phyloP scores from a whole-genome alignment of 2,888 invertebrate species.

The Aphodius sticticus region DNA sequence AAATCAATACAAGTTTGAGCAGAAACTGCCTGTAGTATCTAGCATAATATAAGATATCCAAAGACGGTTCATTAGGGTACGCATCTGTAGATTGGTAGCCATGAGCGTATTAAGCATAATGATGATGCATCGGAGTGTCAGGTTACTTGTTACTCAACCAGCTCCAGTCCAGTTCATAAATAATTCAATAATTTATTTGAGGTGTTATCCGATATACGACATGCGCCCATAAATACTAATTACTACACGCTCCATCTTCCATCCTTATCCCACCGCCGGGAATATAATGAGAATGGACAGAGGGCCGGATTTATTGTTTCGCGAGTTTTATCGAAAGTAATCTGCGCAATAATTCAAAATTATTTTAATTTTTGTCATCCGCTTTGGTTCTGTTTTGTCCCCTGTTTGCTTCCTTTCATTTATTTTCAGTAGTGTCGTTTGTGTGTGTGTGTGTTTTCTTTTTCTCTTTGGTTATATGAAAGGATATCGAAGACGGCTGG shows the following conservation, averaged over 20 bases:
- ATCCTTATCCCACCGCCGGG: not conserved
- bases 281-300: conserved; percentile 1
- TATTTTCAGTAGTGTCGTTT: conserved; percentile 16
- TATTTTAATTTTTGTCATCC: conserved; percentile 32
- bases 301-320: conserved; percentile 19
- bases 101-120: conserved; percentile 38
- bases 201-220: conserved; percentile 40
- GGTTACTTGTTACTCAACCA: conserved; percentile 39
- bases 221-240: conserved; percentile 39
- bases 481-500: not conserved
- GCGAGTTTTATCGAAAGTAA: conserved; percentile 18
- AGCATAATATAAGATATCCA: too few species aligned
- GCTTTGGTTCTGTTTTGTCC: conserved; percentile 13
- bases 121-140: conserved; percentile 40
- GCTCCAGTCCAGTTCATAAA: conserved; percentile 36
- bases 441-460: not conserved
- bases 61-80: conserved; percentile 35
- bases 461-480: not conserved
- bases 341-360: conserved; percentile 33
- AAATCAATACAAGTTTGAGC: too few species aligned
- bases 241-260: conserved; percentile 30
- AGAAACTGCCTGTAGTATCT: too few species aligned
- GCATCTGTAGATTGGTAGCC: conserved; percentile 35
- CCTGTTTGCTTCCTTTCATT: conserved; percentile 12
- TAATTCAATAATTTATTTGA: conserved; percentile 40